These are phyloP conservation scores for Cheilosia scutellata DNA, from an alignment of 2,888 invertebrate genomes.

Conservation along the genomic window DNA sequence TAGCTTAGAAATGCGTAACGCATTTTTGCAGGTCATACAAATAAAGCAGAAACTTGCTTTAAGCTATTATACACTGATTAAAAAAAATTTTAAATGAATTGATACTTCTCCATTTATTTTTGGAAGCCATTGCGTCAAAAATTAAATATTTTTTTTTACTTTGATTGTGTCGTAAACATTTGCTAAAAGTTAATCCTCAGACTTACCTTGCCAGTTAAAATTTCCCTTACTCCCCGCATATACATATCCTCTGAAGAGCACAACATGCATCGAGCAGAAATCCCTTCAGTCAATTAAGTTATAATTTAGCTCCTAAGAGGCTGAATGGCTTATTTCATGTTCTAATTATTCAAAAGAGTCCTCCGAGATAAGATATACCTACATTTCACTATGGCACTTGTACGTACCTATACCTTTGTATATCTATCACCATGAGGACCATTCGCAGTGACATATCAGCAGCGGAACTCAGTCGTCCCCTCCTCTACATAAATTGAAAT, in stretches of 20 bases:
- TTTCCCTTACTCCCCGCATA: too few relatives aligned
- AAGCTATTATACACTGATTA: too few relatives aligned
- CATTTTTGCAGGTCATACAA: not conserved
- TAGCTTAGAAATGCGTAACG: not conserved
- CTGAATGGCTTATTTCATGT: constrained; percentile 23
- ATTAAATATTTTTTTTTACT: too few relatives aligned
- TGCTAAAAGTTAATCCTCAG: too few relatives aligned
- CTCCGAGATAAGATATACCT: constrained; percentile 20
- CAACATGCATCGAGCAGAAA: not conserved
- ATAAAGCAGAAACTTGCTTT: too few relatives aligned
- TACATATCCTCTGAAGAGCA: too few relatives aligned
- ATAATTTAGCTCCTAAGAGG: constrained; percentile 1
- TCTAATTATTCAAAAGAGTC: constrained; percentile 31
- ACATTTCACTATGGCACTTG: constrained; percentile 47
- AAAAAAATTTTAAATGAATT: too few relatives aligned
- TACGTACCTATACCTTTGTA: constrained; percentile 12
- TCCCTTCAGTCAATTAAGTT: constrained; percentile 15
- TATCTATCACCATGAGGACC: constrained; percentile 55
- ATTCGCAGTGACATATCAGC: constrained; percentile 65
- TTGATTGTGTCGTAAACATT: too few relatives aligned
- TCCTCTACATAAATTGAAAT: constrained; percentile 55
- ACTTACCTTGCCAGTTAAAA: too few relatives aligned
- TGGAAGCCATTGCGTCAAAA: too few relatives aligned
- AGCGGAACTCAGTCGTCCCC: constrained; percentile 34
- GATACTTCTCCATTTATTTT: too few relatives aligned